Conservation (phyloP, 2,113 vertebrate genomes). For the Ictalurus furcatus region DNA sequence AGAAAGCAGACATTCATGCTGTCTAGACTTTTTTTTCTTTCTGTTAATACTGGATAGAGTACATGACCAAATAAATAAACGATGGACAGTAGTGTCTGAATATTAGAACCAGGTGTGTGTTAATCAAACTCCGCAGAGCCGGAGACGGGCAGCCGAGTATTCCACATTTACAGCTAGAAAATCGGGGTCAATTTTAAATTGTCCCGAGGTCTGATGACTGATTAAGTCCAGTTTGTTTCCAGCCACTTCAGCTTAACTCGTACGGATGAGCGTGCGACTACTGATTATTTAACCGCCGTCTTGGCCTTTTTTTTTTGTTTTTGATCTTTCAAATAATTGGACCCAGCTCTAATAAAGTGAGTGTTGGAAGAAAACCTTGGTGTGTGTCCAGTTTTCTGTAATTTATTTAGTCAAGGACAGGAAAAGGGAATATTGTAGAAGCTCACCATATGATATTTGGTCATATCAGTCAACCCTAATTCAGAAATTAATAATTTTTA, state of each 20-base stretch:
- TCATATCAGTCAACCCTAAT: background rate
- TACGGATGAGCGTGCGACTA: background rate
- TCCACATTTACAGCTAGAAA: background rate
- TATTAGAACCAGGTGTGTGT: constrained; percentile 27
- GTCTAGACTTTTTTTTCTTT: background rate
- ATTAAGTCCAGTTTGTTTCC: constrained; percentile 1
- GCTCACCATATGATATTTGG: background rate
- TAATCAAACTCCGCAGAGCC: background rate
- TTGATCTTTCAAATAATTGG: background rate
- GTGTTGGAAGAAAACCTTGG: background rate
- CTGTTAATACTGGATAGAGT: background rate
- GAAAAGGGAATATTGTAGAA: background rate
- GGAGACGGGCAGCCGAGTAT: background rate
- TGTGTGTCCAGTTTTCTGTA: background rate
- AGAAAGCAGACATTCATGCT: background rate
- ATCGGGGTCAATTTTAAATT: background rate
- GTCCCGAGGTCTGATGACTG: background rate
- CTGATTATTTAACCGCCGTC: background rate
- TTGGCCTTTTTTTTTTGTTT: background rate
- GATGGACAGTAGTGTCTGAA: constrained; percentile 3
- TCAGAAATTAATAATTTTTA: too few species aligned
- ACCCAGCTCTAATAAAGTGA: background rate
- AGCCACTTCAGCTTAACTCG: background rate
- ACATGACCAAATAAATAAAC: background rate
- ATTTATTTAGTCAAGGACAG: background rate